Conservation (phyloP, 2,113 vertebrate genomes). For the Plotosus lineatus region DNA sequence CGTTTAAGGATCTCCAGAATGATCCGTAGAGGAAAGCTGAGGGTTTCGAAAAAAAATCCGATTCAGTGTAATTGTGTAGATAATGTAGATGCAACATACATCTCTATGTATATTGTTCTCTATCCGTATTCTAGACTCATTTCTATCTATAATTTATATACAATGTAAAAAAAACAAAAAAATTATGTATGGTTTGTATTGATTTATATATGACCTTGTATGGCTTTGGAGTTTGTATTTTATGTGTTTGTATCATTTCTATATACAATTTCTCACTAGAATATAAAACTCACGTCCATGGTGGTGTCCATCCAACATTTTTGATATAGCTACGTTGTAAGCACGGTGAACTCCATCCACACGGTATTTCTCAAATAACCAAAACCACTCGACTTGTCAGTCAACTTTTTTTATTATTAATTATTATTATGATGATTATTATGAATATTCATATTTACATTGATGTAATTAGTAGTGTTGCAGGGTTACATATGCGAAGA, state of each 20-base stretch:
- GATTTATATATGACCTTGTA: constrained; percentile 46
- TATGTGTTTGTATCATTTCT: constrained; percentile 50
- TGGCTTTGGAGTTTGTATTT: constrained; percentile 44
- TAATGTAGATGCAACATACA: constrained; percentile 42
- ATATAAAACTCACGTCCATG: not conserved
- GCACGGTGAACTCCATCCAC: constrained; percentile 17
- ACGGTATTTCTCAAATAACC: constrained; percentile 11
- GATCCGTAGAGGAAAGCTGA: not conserved
- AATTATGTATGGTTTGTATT: constrained; percentile 46
- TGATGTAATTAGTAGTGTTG: constrained; percentile 29
- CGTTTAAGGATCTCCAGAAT: not conserved
- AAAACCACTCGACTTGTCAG: constrained; percentile 1
- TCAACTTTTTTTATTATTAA: not conserved
- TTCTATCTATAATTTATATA: constrained; percentile 45
- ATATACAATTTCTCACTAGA: constrained; percentile 41
- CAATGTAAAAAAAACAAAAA: constrained; percentile 8
- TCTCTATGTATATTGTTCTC: constrained; percentile 48
- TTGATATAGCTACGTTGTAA: constrained; percentile 38
- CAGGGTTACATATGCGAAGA: constrained; percentile 21
- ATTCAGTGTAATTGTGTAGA: constrained; percentile 33
- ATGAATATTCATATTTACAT: not conserved
- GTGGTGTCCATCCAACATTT: constrained; percentile 35
- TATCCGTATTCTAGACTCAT: constrained; percentile 25
- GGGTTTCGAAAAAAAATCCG: not conserved
- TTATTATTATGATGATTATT: no score